Conservation (phyloP, 2,888 invertebrate species). For the Eupelmus urozonus region DNA sequence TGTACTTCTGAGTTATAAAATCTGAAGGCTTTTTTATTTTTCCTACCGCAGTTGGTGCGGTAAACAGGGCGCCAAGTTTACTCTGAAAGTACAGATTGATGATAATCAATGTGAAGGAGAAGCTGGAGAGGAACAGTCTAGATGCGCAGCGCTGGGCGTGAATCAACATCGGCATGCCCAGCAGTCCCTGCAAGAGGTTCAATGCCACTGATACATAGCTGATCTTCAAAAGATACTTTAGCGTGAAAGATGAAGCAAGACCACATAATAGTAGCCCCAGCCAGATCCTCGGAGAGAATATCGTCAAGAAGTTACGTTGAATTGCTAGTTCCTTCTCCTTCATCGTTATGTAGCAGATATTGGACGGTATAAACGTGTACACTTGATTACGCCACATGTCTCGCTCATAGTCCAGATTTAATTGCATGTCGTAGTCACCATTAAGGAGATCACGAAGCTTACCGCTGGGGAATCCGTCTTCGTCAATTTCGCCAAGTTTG, state of each 20-base stretch:
- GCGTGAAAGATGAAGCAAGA: background rate
- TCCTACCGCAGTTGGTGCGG: background rate
- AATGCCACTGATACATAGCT: background rate
- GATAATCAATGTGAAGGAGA: background rate
- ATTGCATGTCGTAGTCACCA: slow-evolving; percentile 24
- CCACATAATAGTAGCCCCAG: background rate
- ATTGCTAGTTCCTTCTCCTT: background rate
- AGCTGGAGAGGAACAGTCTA: background rate
- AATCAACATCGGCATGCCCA: background rate
- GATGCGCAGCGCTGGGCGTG: background rate
- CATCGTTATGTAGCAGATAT: slow-evolving; percentile 11
- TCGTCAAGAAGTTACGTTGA: background rate
- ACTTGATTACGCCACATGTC: slow-evolving; percentile 18
- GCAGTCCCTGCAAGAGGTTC: background rate
- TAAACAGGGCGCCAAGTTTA: background rate
- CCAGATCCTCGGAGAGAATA: background rate
- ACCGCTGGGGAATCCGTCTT: background rate
- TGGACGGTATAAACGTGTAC: background rate
- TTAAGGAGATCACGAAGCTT: background rate
- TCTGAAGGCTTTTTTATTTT: background rate
- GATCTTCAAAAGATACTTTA: background rate
- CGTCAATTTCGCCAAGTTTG: background rate
- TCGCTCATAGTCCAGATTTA: slow-evolving; percentile 28
- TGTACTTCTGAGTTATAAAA: background rate
- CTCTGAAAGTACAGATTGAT: background rate